These are phyloP conservation scores for Nematopogon swammerdamellus DNA, from an alignment of 2,888 invertebrate genomes.

Conservation along the genomic window DNA sequence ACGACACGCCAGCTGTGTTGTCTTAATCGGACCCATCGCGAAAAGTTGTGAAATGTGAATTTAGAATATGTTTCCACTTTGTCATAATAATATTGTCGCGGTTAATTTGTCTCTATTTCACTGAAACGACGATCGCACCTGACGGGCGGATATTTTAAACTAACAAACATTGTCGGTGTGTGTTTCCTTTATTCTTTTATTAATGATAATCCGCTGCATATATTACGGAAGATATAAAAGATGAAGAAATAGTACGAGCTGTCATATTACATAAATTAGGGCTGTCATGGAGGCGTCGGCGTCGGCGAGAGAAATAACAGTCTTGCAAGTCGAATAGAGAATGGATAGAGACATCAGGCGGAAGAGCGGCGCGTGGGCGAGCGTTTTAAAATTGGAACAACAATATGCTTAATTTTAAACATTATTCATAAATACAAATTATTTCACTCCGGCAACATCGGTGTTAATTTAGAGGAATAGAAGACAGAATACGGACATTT, in stretches of 20 bases:
- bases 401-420: not conserved
- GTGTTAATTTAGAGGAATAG: no score
- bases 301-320: not conserved
- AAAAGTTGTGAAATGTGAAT: not conserved
- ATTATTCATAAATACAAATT: not conserved
- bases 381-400: not conserved
- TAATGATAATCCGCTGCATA: not conserved
- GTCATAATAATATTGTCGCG: not conserved
- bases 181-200: not conserved
- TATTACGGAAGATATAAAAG: not conserved
- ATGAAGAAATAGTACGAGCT: not conserved
- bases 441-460: not conserved
- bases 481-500: no score
- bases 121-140: not conserved
- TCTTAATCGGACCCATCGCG: not conserved
- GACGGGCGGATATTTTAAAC: no score
- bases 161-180: no score
- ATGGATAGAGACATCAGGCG: not conserved
- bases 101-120: not conserved
- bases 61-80: conserved; percentile 1
- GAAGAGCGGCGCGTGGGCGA: not conserved
- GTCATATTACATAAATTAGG: not conserved
- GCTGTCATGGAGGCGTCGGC: not conserved
- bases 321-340: not conserved
- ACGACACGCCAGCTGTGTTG: not conserved